Conservation (phyloP, 2,888 invertebrate species). For the Troilus luridus region DNA sequence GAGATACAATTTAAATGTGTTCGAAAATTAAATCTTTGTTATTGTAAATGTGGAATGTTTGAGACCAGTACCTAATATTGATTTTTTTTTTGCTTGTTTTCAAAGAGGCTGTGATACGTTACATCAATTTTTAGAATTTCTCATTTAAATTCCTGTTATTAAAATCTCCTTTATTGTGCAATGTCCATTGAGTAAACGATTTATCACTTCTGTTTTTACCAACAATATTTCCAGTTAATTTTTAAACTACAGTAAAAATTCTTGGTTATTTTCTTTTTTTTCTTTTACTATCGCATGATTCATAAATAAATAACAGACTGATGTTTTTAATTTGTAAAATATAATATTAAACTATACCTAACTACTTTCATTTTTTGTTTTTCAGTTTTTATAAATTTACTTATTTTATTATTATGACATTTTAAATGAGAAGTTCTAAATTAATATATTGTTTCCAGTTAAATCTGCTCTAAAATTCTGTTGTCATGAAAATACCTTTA, state of each 20-base stretch:
- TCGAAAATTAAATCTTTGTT: neutral
- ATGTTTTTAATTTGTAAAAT: neutral
- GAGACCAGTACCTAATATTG: neutral
- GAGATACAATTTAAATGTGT: neutral
- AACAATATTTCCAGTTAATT: neutral
- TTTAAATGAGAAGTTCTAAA: neutral
- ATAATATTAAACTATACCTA: neutral
- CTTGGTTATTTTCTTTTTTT: neutral
- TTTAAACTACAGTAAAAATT: neutral
- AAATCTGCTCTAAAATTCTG: neutral
- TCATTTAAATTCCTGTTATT: neutral
- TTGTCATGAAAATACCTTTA: neutral
- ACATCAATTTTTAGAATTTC: neutral
- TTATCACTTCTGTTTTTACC: neutral
- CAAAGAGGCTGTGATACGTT: neutral
- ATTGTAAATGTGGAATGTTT: neutral
- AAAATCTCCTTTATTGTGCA: neutral
- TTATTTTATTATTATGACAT: neutral
- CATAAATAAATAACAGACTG: neutral
- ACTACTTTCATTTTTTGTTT: neutral
- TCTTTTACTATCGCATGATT: neutral
- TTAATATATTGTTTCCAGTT: neutral
- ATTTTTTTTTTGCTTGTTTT: neutral
- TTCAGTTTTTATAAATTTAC: neutral
- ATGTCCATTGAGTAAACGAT: neutral